Percentiles rank a stretch among this genome's conserved stretches.
phyloP scores from a whole-genome alignment of 2,113 vertebrate genomes.

The Formicarius rufipectus region DNA sequence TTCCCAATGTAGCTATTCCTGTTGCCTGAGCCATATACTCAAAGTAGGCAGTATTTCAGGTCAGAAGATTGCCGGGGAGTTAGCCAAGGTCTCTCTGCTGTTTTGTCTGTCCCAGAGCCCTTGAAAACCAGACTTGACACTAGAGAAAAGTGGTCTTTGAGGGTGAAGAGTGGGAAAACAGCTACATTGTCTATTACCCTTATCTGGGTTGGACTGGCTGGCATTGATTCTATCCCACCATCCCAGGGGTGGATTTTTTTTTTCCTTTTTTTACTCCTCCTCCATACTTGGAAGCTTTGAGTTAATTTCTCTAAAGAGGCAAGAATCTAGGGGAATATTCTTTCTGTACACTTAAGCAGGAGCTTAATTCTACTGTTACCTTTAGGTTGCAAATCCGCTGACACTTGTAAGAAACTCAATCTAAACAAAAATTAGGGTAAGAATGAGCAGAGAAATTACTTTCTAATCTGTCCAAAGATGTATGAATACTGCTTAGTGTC shows the following conservation, averaged over 20 bases:
- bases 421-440: slow-evolving; percentile 6
- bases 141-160: background rate
- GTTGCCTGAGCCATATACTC: background rate
- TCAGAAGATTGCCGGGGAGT: background rate
- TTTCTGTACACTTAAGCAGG: background rate
- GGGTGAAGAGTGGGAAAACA: background rate
- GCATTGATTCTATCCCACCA: background rate
- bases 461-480: background rate
- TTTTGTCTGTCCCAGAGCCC: background rate
- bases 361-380: background rate
- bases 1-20: background rate
- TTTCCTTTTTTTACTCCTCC: background rate
- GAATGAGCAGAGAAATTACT: background rate
- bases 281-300: background rate
- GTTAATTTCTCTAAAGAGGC: background rate
- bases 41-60: background rate
- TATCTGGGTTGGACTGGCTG: background rate
- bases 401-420: background rate
- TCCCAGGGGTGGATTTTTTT: background rate
- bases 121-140: background rate
- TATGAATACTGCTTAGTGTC: slow-evolving; percentile 11
- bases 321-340: background rate
- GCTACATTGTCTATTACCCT: background rate
- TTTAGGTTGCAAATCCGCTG: background rate
- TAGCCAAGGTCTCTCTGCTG: background rate